Base-by-base conservation (phyloP, 2,888 invertebrate genomes). In the Serrognathus titanus region DNA sequence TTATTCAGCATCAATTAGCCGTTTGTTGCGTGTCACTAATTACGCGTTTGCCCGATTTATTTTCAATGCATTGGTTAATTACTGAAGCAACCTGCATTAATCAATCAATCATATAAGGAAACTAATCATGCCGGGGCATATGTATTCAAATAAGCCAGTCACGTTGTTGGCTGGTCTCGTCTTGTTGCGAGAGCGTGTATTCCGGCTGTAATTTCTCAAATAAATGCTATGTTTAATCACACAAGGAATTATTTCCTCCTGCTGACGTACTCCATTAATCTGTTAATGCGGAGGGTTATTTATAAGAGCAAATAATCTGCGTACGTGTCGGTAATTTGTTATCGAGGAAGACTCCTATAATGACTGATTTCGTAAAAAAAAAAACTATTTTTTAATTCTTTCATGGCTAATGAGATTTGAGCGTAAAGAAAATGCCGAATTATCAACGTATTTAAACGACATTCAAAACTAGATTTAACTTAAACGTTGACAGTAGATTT, bases 181-280 rank as follows among this genome's bases (percentile, higher is more conserved):
- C 41, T 12, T 16, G 41, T 16, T 11, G 11, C 41, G 41, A 41
- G 41, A 41, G n/a, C 41, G 13, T 8, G 43, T 31, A 31, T 31
- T 31, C 24, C 13, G 43, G 20, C 16, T 16, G 43, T 43, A 43
- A 43, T 43, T 43, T 43, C 43, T 43, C 43, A 43, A 43, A 16
- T 43, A 43, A 43, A 43, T 43, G 43, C 20, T 43, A 43, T 43
- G 12, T 43, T 43, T 20, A 43, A 43, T 43, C 43, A 43, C 20
- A 20, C 16, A 5, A n/a, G 39, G 12, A 39, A 31, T 31, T 43
- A 43, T 16, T 43, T 43, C 20, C 43, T 43, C 43, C 20, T 16
- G 9, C 43, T 11, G 43, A 43, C 35, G 24, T 41, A 40, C 12
- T 36, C 20, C 12, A 46, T 45, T 39, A 46, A 52, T 52, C 13